phyloP scores from a whole-genome alignment of 2,888 invertebrate genomes.

The Ceriagrion tenellum region DNA sequence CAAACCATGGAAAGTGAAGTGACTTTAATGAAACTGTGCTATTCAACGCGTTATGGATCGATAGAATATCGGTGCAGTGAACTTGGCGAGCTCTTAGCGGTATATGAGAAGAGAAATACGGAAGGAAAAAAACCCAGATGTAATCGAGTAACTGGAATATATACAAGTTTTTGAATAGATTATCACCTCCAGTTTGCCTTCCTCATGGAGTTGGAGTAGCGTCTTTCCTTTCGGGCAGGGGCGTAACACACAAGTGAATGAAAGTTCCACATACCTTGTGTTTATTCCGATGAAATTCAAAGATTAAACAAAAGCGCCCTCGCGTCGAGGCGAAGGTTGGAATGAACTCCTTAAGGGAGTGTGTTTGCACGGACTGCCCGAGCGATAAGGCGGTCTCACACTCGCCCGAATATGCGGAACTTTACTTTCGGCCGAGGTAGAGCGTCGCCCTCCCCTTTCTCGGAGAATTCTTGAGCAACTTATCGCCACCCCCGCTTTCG shows the following conservation, averaged over 20 bases:
- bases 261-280: background rate
- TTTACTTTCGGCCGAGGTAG: background rate
- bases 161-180: background rate
- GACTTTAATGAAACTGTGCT: too few species aligned
- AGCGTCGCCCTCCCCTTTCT: background rate
- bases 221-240: background rate
- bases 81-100: too few species aligned
- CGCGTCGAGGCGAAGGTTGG: too few species aligned
- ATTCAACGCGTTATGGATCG: too few species aligned
- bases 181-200: background rate
- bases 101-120: too few species aligned
- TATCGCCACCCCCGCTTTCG: too few species aligned
- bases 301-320: slow-evolving; percentile 8
- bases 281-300: background rate
- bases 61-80: too few species aligned
- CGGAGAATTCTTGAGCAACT: too few species aligned
- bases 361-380: background rate
- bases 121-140: background rate
- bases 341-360: background rate
- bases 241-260: background rate
- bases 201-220: background rate
- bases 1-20: too few species aligned
- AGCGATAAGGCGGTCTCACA: background rate
- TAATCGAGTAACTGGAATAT: background rate
- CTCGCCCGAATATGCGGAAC: background rate